These are phyloP conservation scores for Manduca sexta DNA, from an alignment of 1,140 invertebrate genomes.

Conservation along the genomic window DNA sequence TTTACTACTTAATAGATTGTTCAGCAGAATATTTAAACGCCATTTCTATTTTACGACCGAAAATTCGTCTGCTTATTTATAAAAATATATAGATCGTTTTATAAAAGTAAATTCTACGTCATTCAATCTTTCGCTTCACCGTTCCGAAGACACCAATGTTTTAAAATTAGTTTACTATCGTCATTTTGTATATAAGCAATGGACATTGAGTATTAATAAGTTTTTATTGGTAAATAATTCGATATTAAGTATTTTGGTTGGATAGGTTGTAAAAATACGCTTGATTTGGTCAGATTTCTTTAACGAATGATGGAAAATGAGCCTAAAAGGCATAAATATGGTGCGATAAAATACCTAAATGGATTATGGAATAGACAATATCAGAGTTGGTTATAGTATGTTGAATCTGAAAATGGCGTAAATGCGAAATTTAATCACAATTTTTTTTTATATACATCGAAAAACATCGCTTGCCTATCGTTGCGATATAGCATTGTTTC, in stretches of 20 bases:
- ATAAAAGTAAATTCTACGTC: slow-evolving; percentile 16
- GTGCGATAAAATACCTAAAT: too few species aligned
- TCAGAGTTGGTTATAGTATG: too few species aligned
- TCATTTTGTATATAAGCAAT: not conserved
- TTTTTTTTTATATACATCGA: too few species aligned
- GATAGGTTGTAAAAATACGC: too few species aligned
- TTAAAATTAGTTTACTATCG: not conserved
- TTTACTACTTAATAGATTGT: slow-evolving; percentile 20
- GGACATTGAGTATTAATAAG: not conserved
- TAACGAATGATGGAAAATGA: too few species aligned
- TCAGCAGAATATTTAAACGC: slow-evolving; percentile 2
- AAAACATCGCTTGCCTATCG: too few species aligned
- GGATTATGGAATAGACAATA: too few species aligned
- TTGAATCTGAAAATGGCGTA: too few species aligned
- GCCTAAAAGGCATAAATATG: too few species aligned
- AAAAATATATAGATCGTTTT: slow-evolving; percentile 35
- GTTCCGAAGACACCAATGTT: not conserved
- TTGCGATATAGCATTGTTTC: too few species aligned
- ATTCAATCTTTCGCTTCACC: not conserved
- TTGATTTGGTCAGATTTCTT: too few species aligned
- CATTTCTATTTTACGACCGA: slow-evolving; percentile 23
- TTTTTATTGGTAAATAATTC: not conserved
- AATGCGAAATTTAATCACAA: too few species aligned
- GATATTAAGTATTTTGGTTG: not conserved
- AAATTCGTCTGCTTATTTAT: slow-evolving; percentile 44